Evolutionary conservation across 2,888 invertebrate species (phyloP), one percentile per base, ranked within the genome.

Genomic region (Drosophila vallismaia): DNA sequence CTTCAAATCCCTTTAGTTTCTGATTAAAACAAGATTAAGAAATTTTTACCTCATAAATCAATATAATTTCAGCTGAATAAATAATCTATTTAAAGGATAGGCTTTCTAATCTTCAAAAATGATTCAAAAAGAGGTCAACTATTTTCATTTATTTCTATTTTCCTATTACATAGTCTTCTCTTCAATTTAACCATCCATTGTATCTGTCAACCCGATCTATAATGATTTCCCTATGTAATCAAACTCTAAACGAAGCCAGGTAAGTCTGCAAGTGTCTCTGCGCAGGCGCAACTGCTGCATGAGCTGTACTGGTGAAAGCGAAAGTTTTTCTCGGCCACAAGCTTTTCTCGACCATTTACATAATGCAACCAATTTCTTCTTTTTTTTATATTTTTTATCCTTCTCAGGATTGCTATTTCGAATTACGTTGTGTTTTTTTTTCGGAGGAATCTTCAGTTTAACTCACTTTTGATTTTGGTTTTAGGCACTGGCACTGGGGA

Each of bases 221-320:
- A 44, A 44, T 4, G 24, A 44, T 44, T 24, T 44, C 24, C 10
- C 44, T 10, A 46, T 48, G 12, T 31, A 38, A 38, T 36, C 62
- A 38, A 40, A n/a, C 19, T 19, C 19, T 12, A n/a, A 10, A 28
- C 45, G n/a, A 53, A 29, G 50, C 54, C 49, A 58, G 56, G 54
- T 45, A 68, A 64, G 33, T 29, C 57, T 57, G 28, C 66, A 51
- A 52, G 52, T 46, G 63, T 62, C 50, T 44, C 52, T 60, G 54
- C 74, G 69, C 76, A 59, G 56, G 58, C 53, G 66, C 56, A 51
- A 54, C 58, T 45, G 38, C 67, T 46, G 42, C 72, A 45, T 50
- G 50, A 54, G 62, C 73, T 56, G 68, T 51, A 54, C 63, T 83
- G 82, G 90, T 89, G 90, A 90, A 89, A 89, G 89, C 90, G 89